Percentiles rank a stretch among this genome's conserved stretches.
Evolutionary conservation across 2,113 vertebrate genomes (phyloP).

Genomic region (Numida meleagris): DNA sequence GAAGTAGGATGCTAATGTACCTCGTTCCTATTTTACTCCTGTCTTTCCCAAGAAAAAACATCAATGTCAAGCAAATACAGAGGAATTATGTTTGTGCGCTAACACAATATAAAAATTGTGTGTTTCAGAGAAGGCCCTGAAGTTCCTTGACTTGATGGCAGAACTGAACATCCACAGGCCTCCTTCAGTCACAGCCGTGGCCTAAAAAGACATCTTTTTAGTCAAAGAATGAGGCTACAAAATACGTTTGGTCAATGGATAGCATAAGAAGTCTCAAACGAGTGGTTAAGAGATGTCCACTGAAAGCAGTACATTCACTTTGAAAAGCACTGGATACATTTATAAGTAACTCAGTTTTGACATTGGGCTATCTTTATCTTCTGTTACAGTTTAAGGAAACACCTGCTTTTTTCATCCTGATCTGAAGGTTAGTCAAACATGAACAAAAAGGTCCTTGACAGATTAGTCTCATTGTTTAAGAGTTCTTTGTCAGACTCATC

Average conservation of each 20-base stretch:
- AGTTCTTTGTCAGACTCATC: not conserved
- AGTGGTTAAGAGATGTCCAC: not conserved
- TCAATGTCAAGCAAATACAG: not conserved
- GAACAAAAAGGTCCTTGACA: not conserved
- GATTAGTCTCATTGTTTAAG: not conserved
- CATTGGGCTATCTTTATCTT: not conserved
- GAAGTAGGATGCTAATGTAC: not conserved
- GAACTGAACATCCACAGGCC: not conserved
- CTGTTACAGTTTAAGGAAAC: not conserved
- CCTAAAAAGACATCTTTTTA: not conserved
- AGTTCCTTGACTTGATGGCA: not conserved
- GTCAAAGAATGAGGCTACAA: not conserved
- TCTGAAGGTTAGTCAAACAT: not conserved
- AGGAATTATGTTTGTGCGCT: not conserved
- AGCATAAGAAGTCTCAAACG: not conserved
- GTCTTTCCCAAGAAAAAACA: not conserved
- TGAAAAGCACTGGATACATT: fast-evolving
- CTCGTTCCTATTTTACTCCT: not conserved
- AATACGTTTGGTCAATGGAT: not conserved
- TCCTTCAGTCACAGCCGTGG: not conserved
- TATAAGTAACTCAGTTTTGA: not conserved
- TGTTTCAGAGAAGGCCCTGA: not conserved
- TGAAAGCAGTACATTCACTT: not conserved
- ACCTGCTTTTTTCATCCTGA: not conserved
- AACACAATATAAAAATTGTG: not conserved